Evolutionary conservation across 2,888 invertebrate species (phyloP).

Genomic region (Malachius bipustulatus): DNA sequence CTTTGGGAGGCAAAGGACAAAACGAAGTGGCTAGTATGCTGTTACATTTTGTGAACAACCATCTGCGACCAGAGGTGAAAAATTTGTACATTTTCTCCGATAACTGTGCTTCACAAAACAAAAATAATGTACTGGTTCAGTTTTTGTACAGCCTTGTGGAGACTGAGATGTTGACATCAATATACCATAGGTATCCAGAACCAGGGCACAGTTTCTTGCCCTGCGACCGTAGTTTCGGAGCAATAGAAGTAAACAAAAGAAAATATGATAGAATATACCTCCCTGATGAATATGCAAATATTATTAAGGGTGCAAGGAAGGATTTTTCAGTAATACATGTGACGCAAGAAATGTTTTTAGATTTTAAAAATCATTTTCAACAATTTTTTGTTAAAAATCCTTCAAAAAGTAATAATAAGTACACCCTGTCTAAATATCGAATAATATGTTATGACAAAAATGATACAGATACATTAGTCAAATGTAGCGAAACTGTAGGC

Average conservation of each 20-base stretch:
- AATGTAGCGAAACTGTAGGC: no score
- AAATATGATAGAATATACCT: slow-evolving; percentile 10
- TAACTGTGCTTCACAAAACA: slow-evolving; percentile 16
- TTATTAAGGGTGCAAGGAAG: slow-evolving; percentile 8
- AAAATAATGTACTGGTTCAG: slow-evolving; percentile 12
- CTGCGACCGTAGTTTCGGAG: slow-evolving; percentile 15
- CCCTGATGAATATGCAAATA: slow-evolving; percentile 10
- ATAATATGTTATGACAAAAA: no score
- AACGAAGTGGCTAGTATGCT: slow-evolving; percentile 16
- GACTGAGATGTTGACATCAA: slow-evolving; percentile 7
- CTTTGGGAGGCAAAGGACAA: slow-evolving; percentile 12
- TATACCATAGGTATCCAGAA: slow-evolving; percentile 12
- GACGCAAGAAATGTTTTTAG: slow-evolving; percentile 11
- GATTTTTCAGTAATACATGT: slow-evolving; percentile 10
- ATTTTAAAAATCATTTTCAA: slow-evolving; percentile 10
- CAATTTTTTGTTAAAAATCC: slow-evolving; percentile 9
- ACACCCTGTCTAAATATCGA: slow-evolving; percentile 12
- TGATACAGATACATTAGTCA: no score
- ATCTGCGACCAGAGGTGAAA: slow-evolving; percentile 10
- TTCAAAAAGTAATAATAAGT: slow-evolving; percentile 11
- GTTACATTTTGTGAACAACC: slow-evolving; percentile 13
- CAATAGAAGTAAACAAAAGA: slow-evolving; percentile 14
- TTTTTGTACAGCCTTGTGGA: slow-evolving; percentile 13
- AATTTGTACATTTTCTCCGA: slow-evolving; percentile 17
- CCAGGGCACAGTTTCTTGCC: slow-evolving; percentile 15